Evolutionary conservation across 1,140 invertebrate genomes (phyloP), one percentile per base, ranked within the genome.

Genomic region (Diachasmimorpha longicaudata): DNA sequence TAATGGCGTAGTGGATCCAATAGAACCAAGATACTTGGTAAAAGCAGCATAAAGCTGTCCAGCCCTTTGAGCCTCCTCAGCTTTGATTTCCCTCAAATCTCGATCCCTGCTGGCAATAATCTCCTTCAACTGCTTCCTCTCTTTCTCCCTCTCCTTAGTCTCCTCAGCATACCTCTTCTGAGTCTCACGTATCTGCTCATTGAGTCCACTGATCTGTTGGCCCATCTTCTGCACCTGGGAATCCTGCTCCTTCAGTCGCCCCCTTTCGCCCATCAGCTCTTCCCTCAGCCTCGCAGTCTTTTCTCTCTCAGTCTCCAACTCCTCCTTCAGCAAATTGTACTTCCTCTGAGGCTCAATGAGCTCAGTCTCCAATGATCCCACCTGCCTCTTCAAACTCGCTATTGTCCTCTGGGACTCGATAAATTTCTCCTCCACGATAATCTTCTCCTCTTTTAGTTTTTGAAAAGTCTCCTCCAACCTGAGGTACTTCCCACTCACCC

Each of bases 11-110:
- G 69, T 80, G 4, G 80, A 81, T 36, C 77, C 80, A 11, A 85
- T 82, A 0, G 85, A 81, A 71, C 81, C 83, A 31, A 88, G 78
- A 76, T 86, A 88, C 70, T 88, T 88, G 16, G 77, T 87, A 21
- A 88, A 84, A n/a, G 86, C 86, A n/a, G 85, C 81, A 70, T 88
- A 86, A 69, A 87, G 80, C 44, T 84, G 82, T 70, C 82, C 81
- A 8, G 83, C 85, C 74, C 82, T 80, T 74, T 87, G 85, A n/a
- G 85, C 83, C 79, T 88, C 84, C 69, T 87, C 82, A 21, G 82
- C 80, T 69, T 85, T 87, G 13, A 84, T 77, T 19, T 81, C 79
- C 69, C 83, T 83, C 8, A 87, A 73, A 55, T 88, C 84, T 58
- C 81, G 77, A 63, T 87, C 84, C 44, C 84, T 87, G 23, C 80